Evolutionary conservation across 2,888 invertebrate species (phyloP).

Genomic region (Pristionchus mayeri): DNA sequence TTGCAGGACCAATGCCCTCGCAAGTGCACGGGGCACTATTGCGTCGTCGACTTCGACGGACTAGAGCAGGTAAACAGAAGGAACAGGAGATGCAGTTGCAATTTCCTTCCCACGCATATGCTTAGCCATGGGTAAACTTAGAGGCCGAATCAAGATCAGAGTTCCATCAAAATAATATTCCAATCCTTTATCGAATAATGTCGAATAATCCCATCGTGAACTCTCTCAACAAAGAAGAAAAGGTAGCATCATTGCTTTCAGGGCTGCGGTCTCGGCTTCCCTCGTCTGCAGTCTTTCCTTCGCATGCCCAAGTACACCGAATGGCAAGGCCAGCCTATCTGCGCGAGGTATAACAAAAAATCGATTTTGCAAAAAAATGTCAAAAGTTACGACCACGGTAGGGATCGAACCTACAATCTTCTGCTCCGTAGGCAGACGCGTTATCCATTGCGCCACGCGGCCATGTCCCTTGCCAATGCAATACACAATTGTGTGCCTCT

Average conservation of each 20-base stretch:
- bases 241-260: constrained; percentile 53
- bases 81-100: too few relatives aligned
- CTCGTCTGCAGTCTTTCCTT: constrained; percentile 72
- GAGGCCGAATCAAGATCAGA: too few relatives aligned
- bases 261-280: constrained; percentile 74
- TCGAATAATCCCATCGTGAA: too few relatives aligned
- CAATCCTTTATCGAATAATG: too few relatives aligned
- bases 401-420: constrained; percentile 76
- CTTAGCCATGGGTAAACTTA: too few relatives aligned
- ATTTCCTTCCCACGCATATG: too few relatives aligned
- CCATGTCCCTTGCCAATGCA: constrained; percentile 25
- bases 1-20: constrained; percentile 61
- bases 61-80: constrained; percentile 72
- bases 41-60: constrained; percentile 75
- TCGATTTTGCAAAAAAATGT: not conserved
- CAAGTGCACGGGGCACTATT: constrained; percentile 74
- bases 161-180: too few relatives aligned
- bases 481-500: not conserved
- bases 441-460: constrained; percentile 63
- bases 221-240: too few relatives aligned
- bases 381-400: constrained; percentile 50
- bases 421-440: constrained; percentile 76
- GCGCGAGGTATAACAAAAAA: constrained; percentile 61
- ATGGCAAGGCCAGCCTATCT: constrained; percentile 69
- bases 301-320: constrained; percentile 69